Evolutionary conservation across 2,113 vertebrate genomes (phyloP), one percentile per base, ranked within the genome.

Genomic region (Tricholaema leucomelas): DNA sequence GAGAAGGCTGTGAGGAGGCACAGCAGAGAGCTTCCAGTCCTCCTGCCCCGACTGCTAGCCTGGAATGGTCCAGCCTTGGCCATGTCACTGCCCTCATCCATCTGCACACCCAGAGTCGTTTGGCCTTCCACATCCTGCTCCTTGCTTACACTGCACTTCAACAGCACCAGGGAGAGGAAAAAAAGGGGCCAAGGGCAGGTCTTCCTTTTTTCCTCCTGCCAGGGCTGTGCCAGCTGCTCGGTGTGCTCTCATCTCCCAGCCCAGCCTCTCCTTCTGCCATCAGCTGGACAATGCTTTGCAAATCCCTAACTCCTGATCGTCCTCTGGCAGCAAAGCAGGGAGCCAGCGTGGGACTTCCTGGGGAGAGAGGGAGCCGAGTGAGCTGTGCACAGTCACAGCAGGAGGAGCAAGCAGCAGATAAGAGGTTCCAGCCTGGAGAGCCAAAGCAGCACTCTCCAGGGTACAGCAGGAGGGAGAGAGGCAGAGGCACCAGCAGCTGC

Each of bases 351-450:
- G 82, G 88, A 87, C 85, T 65, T 48, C 83, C 56, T 80, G 82
- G 71, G 73, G 81, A 83, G 33, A 64, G 56, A 80, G 42, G 77
- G 59, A 87, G 63, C 12, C 19, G 8, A 67, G 78, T 10, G 20
- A 85, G 79, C 87, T 77, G 83, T 79, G 87, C 85, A 61, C 87
- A 95, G 72, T 80, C 81, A 91, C 4, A 16, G 92, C 88, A 90
- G 71, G 55, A 74, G 40, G 60, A 91, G 61, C 80, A 35, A 40
- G 42, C 9, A 67, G 63, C 85, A 44, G 90, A 63, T 54, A 64
- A 27, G 69, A 61, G 44, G 88, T 75, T 60, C 1, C 4, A 56
- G 88, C 38, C 64, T 4, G 59, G 69, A 76, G 88, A 67, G 79
- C 52, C 2, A 8, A 84, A 65, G 91, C 61, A 59, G 88, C 46